A percentile compares a stretch with the other conserved stretches of the same genome.
Conservation (phyloP, 2,113 vertebrate genomes). For the Heterochromis multidens region DNA sequence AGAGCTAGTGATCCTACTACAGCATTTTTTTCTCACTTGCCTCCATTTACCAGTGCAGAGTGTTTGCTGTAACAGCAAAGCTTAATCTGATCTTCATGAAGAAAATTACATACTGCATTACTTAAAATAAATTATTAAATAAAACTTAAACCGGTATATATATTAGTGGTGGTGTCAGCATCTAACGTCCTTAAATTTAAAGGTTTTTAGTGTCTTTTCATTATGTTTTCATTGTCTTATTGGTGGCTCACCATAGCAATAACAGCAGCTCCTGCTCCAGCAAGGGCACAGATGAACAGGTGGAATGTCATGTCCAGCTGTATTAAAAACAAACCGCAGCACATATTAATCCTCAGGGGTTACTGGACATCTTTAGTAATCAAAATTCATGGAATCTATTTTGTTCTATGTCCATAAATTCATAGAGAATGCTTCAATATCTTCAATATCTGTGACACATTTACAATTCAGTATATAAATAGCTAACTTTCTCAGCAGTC, state of each 20-base stretch:
- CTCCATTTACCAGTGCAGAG: neutral
- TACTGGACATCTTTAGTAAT: neutral
- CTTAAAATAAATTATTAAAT: neutral
- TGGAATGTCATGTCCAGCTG: slow-evolving; percentile 99
- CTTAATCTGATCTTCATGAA: neutral
- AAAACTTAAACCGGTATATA: neutral
- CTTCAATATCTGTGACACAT: neutral
- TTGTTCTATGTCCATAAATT: neutral
- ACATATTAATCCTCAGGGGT: neutral
- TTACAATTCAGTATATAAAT: neutral
- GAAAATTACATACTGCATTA: neutral
- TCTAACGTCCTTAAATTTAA: neutral
- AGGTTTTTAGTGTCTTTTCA: neutral
- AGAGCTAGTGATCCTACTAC: neutral
- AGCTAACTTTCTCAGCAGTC: neutral
- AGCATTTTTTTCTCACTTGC: neutral
- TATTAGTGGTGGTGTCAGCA: neutral
- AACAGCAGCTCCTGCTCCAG: slow-evolving; percentile 95
- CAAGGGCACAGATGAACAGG: slow-evolving; percentile 95
- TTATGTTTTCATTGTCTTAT: neutral
- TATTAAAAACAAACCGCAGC: slow-evolving; percentile 21
- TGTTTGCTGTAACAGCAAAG: neutral
- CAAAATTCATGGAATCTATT: neutral
- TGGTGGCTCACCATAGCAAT: slow-evolving; percentile 91
- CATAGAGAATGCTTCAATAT: neutral